Evolutionary conservation across 1,140 invertebrate genomes (phyloP), one percentile per base, ranked within the genome.

Genomic region (Lepidurus packardi): DNA sequence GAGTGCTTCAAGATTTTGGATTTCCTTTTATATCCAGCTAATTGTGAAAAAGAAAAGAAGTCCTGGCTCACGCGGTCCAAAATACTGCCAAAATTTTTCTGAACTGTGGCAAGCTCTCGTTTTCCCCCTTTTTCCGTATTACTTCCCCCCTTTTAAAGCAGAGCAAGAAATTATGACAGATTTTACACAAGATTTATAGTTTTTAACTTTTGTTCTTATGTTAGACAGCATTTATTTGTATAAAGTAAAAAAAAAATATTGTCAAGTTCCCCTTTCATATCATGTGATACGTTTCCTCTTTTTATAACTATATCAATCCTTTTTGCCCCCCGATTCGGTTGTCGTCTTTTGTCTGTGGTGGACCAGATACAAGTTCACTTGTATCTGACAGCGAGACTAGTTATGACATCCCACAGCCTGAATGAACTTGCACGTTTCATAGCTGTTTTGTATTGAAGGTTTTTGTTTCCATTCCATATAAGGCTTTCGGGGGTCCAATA

Each of bases 401-500:
- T 21, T n/a, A 21, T 65, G 4, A 65, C 21, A 65, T 65, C 53
- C 53, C 53, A 65, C 21, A 21, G 53, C 53, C 53, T 65, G 53
- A 65, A 65, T 13, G 53, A n/a, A 65, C 53, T 65, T 65, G 53
- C 53, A 65, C 53, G 53, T 65, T 65, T 65, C 10, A 4, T 47
- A n/a, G 21, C 53, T 65, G 53, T 65, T 65, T 65, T 65, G 53
- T 65, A 65, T 65, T 65, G 53, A 65, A 65, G 53, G 53, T 65
- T 65, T 65, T 65, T 13, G 16, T 65, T 65, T 13, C 53, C 16
- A n/a, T 65, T 21, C 53, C 16, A 65, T 65, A n/a, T 65, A 65
- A 65, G 53, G 53, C 53, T 65, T 65, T 65, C 53, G 53, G 53
- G 45, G 53, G 53, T 65, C 53, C 53, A 65, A 65, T 65, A 65